Base-by-base conservation (phyloP, 2,888 invertebrate genomes). In the Iphiclides podalirius region DNA sequence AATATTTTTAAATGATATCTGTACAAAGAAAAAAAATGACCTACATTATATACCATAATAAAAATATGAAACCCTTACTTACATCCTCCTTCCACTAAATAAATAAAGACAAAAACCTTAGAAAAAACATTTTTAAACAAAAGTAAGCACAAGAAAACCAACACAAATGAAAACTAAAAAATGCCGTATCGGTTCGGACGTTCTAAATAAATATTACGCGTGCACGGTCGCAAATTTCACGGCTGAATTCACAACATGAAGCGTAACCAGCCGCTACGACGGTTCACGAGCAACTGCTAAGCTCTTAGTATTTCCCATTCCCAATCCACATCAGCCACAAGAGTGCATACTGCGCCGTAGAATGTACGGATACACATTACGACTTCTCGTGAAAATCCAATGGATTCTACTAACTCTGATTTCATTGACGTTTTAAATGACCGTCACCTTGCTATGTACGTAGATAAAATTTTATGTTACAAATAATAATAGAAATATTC, bases 141-240 rank as follows among this genome's bases (percentile, higher is more conserved):
- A 44, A 23, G 26, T 11, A 28, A 13, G 1, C 33, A 35, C 33
- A 28, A 31, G 1, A 17, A 43, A 33, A 4, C 9, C 14, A 13
- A 34, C 50, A 45, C 36, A 45, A 45, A 44, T 14, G 36, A 47
- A 38, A 43, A 23, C 11, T 1, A 23, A 47, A 42, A 37, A n/a
- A n/a, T n/a, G n/a, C n/a, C n/a, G n/a, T n/a, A 20, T 14, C 9
- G n/a, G 4, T 4, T 34, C 41, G 2, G 34, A 43, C 34, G 9
- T 43, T 28, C 34, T 39, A 44, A 44, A 39, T 49, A 17, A 17
- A 31, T n/a, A n/a, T 36, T 40, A 20, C 9, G 36, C 45, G 45
- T 50, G 36, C 12, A 36, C 45, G 38, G 13, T 36, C 50, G 50
- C 44, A 50, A 45, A 35, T 40, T 44, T 40, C 44, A 50, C 45